Evolutionary conservation across 2,888 invertebrate species (phyloP).

Genomic region (Chalcosyrphus nemorum): DNA sequence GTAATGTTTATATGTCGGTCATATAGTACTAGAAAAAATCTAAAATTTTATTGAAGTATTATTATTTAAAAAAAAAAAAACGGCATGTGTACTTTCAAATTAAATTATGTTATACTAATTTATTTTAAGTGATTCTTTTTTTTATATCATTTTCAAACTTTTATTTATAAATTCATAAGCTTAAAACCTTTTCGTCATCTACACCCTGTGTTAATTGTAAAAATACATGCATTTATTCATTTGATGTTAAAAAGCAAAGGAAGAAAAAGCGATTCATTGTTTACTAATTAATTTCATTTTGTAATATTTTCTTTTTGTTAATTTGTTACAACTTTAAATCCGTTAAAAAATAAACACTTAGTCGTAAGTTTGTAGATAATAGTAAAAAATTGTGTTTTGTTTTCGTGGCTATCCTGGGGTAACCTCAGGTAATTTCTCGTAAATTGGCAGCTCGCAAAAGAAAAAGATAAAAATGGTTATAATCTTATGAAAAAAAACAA

Average conservation of each 20-base stretch:
- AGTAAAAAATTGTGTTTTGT: background rate
- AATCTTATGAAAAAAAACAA: no score
- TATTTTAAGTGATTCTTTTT: background rate
- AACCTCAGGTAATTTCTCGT: no score
- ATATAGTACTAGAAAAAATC: background rate
- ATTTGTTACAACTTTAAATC: conserved; percentile 5
- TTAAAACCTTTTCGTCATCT: conserved; percentile 6
- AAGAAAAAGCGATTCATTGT: background rate
- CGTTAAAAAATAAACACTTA: conserved; percentile 39
- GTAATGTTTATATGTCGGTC: conserved; percentile 4
- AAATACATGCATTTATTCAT: conserved; percentile 41
- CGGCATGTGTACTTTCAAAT: conserved; percentile 13
- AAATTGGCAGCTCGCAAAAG: no score
- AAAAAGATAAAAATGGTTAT: no score
- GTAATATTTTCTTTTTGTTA: conserved; percentile 1
- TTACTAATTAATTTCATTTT: conserved; percentile 20
- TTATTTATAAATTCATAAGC: conserved; percentile 33
- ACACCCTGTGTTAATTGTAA: conserved; percentile 23
- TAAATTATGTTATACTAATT: background rate
- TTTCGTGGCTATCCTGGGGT: no score
- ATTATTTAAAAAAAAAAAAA: conserved; percentile 8
- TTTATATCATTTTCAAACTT: conserved; percentile 3
- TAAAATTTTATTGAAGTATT: conserved; percentile 28
- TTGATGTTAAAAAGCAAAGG: background rate
- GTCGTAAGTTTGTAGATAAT: conserved; percentile 25